Conservation (phyloP, 2,888 invertebrate genomes). For the Deroplatys truncata region DNA sequence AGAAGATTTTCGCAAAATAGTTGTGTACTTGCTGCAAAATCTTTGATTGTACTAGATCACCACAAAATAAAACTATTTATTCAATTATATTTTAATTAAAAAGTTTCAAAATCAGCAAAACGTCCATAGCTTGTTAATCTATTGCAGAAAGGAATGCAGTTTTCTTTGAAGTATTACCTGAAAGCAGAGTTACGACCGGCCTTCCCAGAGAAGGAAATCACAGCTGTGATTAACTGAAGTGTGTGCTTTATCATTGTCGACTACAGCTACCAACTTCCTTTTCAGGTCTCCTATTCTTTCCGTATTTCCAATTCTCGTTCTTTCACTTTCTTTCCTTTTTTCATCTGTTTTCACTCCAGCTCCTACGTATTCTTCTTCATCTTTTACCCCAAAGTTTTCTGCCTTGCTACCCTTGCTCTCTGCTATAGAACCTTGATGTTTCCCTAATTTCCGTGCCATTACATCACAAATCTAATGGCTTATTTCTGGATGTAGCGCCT, state of each 20-base stretch:
- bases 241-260: neutral
- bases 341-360: neutral
- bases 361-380: neutral
- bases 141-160: too few relatives aligned
- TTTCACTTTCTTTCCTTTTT: neutral
- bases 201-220: too few relatives aligned
- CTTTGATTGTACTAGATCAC: too few relatives aligned
- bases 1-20: too few relatives aligned
- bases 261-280: neutral
- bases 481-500: neutral
- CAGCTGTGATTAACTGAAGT: neutral
- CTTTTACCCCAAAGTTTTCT: neutral
- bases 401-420: neutral
- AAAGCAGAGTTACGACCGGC: too few relatives aligned
- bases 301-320: neutral
- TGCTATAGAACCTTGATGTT: neutral
- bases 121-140: too few relatives aligned
- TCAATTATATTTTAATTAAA: too few relatives aligned
- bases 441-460: neutral
- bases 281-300: neutral
- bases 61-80: too few relatives aligned
- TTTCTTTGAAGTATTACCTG: too few relatives aligned
- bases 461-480: neutral
- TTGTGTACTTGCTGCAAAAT: too few relatives aligned
- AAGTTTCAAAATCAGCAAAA: too few relatives aligned